These are phyloP conservation scores for Pseudonaja textilis DNA, from an alignment of 2,113 vertebrate species.

Conservation along the genomic window DNA sequence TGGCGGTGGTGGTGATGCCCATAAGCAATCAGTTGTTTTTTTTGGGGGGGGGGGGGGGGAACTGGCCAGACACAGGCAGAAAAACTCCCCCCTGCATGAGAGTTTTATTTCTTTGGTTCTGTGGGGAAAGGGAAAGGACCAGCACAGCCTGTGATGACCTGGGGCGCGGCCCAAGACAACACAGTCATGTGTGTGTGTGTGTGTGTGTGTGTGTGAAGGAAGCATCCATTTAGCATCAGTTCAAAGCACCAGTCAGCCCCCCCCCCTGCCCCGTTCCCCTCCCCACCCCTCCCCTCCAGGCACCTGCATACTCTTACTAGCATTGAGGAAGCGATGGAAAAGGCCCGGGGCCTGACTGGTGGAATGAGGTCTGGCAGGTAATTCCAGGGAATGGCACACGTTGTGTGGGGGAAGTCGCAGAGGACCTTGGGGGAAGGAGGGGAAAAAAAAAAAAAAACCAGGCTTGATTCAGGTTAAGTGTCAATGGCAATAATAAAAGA, in stretches of 20 bases:
- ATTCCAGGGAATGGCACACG: slow-evolving; percentile 72
- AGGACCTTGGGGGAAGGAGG: slow-evolving; percentile 72
- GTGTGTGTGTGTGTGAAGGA: too few species aligned
- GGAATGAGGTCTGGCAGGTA: slow-evolving; percentile 90
- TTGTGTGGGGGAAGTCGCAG: slow-evolving; percentile 86
- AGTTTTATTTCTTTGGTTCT: background rate
- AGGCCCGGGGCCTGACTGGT: slow-evolving; percentile 85
- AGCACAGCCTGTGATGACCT: too few species aligned
- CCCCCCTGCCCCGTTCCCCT: too few species aligned
- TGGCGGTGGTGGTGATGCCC: background rate
- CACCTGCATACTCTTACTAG: slow-evolving; percentile 68
- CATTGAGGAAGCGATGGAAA: slow-evolving; percentile 90
- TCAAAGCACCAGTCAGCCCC: too few species aligned
- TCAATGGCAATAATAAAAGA: too few species aligned
- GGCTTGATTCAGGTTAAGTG: background rate
- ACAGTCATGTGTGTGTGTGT: too few species aligned
- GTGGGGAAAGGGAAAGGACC: background rate
- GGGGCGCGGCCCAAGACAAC: too few species aligned
- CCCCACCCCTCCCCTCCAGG: rapidly evolving
- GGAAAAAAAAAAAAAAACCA: background rate
- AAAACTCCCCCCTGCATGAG: rapidly evolving
- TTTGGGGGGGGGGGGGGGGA: too few species aligned
- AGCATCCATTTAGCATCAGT: background rate
- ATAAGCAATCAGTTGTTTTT: background rate
- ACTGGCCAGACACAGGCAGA: background rate